Evolutionary conservation across 1,140 invertebrate genomes (phyloP).

Genomic region (Saccostrea cuccullata): DNA sequence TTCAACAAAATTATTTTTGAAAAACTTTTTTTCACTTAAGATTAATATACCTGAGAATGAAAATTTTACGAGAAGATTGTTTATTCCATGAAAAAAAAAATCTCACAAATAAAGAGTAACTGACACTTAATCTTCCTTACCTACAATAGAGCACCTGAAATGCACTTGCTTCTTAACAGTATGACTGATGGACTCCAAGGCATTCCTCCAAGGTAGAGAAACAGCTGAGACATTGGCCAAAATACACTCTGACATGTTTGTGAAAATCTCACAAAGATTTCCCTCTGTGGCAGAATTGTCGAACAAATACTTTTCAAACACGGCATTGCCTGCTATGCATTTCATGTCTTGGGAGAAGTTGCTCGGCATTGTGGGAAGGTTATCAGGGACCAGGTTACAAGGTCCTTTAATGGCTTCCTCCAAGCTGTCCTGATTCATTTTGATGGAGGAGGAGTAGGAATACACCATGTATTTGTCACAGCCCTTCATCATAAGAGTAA

Average conservation of each 20-base stretch:
- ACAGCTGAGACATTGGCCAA: neutral
- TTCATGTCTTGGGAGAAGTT: slow-evolving; percentile 2
- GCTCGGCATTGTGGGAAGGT: neutral
- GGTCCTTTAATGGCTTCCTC: neutral
- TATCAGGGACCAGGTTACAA: neutral
- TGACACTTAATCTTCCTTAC: slow-evolving; percentile 1
- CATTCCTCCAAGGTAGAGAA: neutral
- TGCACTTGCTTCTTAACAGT: neutral
- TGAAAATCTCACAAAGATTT: slow-evolving; percentile 11
- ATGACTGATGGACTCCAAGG: neutral
- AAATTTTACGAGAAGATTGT: no score
- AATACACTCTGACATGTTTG: neutral
- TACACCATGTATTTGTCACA: slow-evolving; percentile 30
- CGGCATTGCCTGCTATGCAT: neutral
- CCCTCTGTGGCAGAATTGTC: neutral
- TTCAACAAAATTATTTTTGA: no score
- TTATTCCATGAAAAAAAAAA: no score
- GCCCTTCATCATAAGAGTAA: neutral
- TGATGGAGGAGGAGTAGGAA: neutral
- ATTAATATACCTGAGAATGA: no score
- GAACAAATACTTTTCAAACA: slow-evolving; percentile 9
- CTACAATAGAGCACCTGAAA: slow-evolving; percentile 31
- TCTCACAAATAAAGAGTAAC: no score
- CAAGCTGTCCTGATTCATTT: neutral
- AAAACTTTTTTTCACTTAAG: no score